phyloP scores from a whole-genome alignment of 2,888 invertebrate species.

The Limnephilus lunatus region DNA sequence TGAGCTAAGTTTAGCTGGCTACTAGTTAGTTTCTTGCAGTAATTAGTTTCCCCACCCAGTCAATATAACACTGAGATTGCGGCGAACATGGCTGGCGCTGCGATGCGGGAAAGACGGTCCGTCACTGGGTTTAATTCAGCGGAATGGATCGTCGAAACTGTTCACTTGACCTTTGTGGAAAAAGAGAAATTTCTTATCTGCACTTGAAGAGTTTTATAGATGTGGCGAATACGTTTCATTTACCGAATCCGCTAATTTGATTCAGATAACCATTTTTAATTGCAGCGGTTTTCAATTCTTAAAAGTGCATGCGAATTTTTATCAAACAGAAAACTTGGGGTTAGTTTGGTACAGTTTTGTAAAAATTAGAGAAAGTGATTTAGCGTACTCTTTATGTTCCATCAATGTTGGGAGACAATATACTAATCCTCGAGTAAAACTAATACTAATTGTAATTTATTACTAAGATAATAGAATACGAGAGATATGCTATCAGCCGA shows the following conservation, averaged over 20 bases:
- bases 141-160: constrained; percentile 21
- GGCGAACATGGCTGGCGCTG: not conserved
- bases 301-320: not conserved
- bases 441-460: no score
- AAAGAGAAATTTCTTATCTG: constrained; percentile 37
- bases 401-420: no score
- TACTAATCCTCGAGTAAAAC: no score
- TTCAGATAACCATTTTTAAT: constrained; percentile 4
- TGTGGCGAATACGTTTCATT: not conserved
- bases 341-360: no score
- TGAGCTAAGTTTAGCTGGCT: no score
- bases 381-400: no score
- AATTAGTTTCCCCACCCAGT: not conserved
- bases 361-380: no score
- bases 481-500: no score
- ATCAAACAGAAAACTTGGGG: no score
- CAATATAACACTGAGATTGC: not conserved
- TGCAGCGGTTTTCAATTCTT: not conserved
- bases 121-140: constrained; percentile 17
- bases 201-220: constrained; percentile 19
- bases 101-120: not conserved
- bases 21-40: not conserved
- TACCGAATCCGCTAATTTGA: not conserved
- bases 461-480: no score
- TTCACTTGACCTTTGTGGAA: constrained; percentile 37